Evolutionary conservation across 2,888 invertebrate genomes (phyloP), one percentile per base, ranked within the genome.

Genomic region (Eristalis pertinax): DNA sequence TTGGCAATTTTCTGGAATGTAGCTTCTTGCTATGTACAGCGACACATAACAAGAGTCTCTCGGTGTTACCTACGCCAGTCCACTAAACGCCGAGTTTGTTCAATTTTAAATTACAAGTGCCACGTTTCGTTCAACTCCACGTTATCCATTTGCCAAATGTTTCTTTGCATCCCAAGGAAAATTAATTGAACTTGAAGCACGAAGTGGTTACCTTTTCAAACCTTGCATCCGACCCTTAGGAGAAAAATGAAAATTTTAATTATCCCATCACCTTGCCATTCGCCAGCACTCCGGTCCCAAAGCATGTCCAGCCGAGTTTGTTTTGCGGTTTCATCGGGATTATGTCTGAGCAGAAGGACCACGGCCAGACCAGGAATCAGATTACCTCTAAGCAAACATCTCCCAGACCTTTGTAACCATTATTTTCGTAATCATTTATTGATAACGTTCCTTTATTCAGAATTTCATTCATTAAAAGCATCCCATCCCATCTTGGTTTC

Each of bases 381-480:
- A 60, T 60, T 24, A 24, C 24, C 24, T 13, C 60, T 4, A 29
- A 60, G 60, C 24, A 60, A 60, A 29, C 26, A 13, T 26, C 60
- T 60, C 24, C 13, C 10, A n/a, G 26, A 24, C 60, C 50, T 50
- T 19, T 50, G 50, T 50, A 19, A 24, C 13, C 15, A 60, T 60
- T 43, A 26, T n/a, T 29, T 24, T 26, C 26, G 43, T 19, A 50
- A 43, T 67, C 35, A 67, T 73, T 67, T 67, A 67, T 73, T 67
- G 60, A 79, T 67, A 65, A 43, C 15, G 24, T 65, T 60, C 38
- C 58, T 73, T 65, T 73, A 79, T 79, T 80, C 68, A 8, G 50
- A 80, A 74, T 63, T 82, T 58, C 75, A 82, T 82, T 76, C 75
- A 68, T 74, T 80, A 29, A 70, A 76, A 60, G 32, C 50, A 38